phyloP scores from a whole-genome alignment of 2,888 invertebrate species.

The Patella pellucida region DNA sequence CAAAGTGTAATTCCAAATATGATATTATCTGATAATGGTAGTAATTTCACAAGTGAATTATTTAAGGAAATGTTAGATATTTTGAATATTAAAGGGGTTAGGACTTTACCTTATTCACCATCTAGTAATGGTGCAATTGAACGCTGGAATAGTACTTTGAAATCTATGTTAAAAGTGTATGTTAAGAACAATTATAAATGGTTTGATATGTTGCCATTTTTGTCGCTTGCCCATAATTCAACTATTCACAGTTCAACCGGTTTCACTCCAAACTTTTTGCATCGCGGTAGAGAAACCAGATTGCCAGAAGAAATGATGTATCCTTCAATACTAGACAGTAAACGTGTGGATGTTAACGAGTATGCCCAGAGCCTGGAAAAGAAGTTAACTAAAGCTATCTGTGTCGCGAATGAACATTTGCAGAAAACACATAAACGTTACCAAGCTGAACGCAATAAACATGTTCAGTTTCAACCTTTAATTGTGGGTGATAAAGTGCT shows the following conservation, averaged over 20 bases:
- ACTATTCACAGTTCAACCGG: background rate
- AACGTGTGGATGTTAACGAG: background rate
- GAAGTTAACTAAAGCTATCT: slow-evolving; percentile 8
- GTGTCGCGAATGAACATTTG: background rate
- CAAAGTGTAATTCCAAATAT: background rate
- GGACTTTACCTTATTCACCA: background rate
- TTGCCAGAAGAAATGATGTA: slow-evolving; percentile 7
- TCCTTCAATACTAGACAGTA: background rate
- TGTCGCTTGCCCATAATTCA: slow-evolving; percentile 10
- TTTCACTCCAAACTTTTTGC: slow-evolving; percentile 9
- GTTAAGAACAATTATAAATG: background rate
- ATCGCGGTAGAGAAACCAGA: background rate
- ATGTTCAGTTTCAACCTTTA: background rate
- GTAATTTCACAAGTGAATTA: slow-evolving; percentile 1
- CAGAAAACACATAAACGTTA: background rate
- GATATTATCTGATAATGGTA: background rate
- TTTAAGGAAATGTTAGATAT: background rate
- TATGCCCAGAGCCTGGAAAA: background rate
- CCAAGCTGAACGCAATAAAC: background rate
- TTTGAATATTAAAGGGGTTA: background rate
- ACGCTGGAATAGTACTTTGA: background rate
- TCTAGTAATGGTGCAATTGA: background rate
- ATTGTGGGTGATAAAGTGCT: background rate
- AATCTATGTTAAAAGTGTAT: background rate
- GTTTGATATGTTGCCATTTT: slow-evolving; percentile 7